phyloP scores from a whole-genome alignment of 2,797 vertebrate genomes.

The Psittacula echo region DNA sequence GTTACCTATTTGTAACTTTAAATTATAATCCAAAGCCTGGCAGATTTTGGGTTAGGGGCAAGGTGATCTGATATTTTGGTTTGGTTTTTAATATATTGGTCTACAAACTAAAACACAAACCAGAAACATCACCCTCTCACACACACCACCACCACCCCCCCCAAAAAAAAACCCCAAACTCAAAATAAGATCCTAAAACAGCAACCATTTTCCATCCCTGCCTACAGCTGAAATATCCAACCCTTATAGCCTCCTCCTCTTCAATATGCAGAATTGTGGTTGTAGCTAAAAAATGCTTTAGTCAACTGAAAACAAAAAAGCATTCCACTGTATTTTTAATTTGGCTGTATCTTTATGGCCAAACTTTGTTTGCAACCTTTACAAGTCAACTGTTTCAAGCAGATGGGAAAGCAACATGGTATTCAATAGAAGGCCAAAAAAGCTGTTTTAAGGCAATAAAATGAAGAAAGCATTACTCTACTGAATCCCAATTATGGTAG shows the following conservation, averaged over 20 bases:
- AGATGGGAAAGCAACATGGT: not conserved
- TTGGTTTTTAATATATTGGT: not conserved
- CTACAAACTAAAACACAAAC: not conserved
- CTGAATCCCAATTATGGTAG: not conserved
- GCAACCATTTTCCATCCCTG: not conserved
- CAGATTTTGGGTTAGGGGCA: not conserved
- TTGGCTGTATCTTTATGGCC: not conserved
- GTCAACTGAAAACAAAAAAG: not conserved
- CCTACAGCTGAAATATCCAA: not conserved
- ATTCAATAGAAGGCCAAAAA: not conserved
- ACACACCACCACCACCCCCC: accelerated
- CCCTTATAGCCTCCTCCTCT: not conserved
- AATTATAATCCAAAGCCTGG: not conserved
- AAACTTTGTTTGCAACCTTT: not conserved
- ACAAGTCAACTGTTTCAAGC: not conserved
- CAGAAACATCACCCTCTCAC: not conserved
- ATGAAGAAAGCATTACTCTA: not conserved
- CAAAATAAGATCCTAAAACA: not conserved
- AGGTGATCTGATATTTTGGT: not conserved
- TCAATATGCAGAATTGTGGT: not conserved
- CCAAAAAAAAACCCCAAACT: not conserved
- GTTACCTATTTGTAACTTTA: not conserved
- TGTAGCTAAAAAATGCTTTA: not conserved
- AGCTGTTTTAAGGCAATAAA: not conserved
- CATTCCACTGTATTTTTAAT: not conserved